These are phyloP conservation scores for Actenoides lindsayi DNA, from an alignment of 2,113 vertebrate genomes.

Conservation along the genomic window DNA sequence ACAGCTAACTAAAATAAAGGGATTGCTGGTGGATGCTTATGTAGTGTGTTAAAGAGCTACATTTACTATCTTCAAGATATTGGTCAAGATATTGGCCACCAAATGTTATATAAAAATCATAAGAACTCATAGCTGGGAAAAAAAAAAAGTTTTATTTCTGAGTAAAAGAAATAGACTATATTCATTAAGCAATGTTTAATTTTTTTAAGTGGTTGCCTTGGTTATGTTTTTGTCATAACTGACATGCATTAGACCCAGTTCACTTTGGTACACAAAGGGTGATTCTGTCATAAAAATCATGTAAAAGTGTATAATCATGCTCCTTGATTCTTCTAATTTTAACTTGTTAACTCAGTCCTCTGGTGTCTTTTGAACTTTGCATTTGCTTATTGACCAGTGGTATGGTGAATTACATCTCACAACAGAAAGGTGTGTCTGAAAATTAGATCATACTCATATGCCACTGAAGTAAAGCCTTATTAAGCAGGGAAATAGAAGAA, in stretches of 20 bases:
- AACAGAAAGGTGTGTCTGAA: background rate
- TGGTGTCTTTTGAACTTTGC: background rate
- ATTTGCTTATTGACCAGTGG: background rate
- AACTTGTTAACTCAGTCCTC: background rate
- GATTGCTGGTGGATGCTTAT: background rate
- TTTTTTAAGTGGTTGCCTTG: background rate
- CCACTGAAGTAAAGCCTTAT: slow-evolving; percentile 15
- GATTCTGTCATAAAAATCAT: background rate
- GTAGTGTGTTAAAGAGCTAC: background rate
- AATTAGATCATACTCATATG: slow-evolving; percentile 25
- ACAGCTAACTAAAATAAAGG: background rate
- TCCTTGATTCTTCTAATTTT: background rate
- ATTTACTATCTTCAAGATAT: background rate
- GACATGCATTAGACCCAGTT: background rate
- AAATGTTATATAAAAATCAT: background rate
- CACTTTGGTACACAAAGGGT: background rate
- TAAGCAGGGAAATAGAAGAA: slow-evolving; percentile 39
- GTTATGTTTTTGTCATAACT: background rate
- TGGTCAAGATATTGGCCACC: background rate
- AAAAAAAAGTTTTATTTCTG: background rate
- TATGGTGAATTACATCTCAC: background rate
- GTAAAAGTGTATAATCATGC: background rate
- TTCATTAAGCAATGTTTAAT: background rate
- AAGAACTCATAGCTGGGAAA: background rate
- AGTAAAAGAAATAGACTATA: background rate